Conservation (phyloP, 2,797 vertebrate genomes). For the Notolepis coatsorum region DNA sequence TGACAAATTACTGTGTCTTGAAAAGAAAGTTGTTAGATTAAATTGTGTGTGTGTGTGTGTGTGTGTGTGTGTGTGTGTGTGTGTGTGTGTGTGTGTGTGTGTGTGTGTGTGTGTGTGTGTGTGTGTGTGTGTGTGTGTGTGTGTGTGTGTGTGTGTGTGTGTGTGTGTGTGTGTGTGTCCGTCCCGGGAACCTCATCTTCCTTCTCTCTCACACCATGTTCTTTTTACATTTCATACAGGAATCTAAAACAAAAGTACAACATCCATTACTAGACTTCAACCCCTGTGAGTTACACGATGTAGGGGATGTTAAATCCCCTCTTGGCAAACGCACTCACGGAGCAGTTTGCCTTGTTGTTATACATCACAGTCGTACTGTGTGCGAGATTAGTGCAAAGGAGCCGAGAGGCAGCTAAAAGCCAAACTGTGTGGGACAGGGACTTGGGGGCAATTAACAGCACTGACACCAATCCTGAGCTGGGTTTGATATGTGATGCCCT, state of each 20-base stretch:
- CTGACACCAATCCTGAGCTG: slow-evolving; percentile 51
- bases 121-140: neutral
- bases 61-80: neutral
- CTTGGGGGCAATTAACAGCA: slow-evolving; percentile 59
- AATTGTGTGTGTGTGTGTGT: neutral
- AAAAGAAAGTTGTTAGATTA: neutral
- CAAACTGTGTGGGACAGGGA: slow-evolving; percentile 47
- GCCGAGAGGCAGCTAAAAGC: slow-evolving; percentile 42
- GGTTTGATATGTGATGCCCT: slow-evolving; percentile 38
- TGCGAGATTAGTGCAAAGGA: slow-evolving; percentile 45
- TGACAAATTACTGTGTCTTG: neutral
- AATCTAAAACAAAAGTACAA: slow-evolving; percentile 9
- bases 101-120: neutral
- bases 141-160: neutral
- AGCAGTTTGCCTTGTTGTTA: slow-evolving; percentile 39
- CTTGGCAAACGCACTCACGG: slow-evolving; percentile 3
- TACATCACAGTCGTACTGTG: too few species aligned
- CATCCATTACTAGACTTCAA: slow-evolving; percentile 7
- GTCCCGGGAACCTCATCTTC: neutral
- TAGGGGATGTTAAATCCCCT: slow-evolving; percentile 25
- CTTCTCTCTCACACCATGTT: too few species aligned
- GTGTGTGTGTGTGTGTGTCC: neutral
- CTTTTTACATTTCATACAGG: neutral
- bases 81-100: neutral
- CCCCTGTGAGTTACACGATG: neutral